Evolutionary conservation across 2,113 vertebrate genomes (phyloP).

Genomic region (Potamarius usumacintae): DNA sequence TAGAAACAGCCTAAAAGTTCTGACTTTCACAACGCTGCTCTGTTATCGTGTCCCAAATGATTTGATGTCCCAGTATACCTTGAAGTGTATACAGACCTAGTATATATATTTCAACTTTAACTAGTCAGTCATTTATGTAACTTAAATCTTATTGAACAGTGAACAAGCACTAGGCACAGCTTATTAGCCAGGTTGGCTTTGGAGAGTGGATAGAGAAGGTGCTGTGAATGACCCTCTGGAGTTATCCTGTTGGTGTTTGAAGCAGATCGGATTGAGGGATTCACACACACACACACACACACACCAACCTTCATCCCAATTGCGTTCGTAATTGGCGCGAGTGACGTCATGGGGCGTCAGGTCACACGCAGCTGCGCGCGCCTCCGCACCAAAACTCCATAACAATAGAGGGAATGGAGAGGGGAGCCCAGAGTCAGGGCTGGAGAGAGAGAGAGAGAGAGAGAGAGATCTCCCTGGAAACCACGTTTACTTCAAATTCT

Average conservation of each 20-base stretch:
- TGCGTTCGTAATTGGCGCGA: background rate
- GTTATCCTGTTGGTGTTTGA: background rate
- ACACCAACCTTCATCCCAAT: background rate
- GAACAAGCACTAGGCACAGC: background rate
- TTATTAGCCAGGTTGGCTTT: background rate
- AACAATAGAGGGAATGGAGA: slow-evolving; percentile 47
- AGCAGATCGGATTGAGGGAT: background rate
- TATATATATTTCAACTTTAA: background rate
- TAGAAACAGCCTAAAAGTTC: too few relatives aligned
- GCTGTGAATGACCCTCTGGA: background rate
- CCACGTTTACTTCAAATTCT: background rate
- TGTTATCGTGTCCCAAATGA: background rate
- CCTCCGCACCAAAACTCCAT: slow-evolving; percentile 47
- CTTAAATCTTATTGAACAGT: background rate
- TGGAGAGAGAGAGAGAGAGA: background rate
- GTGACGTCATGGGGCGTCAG: slow-evolving; percentile 63
- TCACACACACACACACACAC: background rate
- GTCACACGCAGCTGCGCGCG: slow-evolving; percentile 52
- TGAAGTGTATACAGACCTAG: too few relatives aligned
- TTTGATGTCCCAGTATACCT: background rate
- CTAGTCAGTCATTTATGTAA: background rate
- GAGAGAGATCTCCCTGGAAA: background rate
- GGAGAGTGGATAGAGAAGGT: background rate
- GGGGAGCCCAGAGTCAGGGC: slow-evolving; percentile 9
- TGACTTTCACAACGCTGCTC: too few relatives aligned